Evolutionary conservation across 2,113 vertebrate species (phyloP).

Genomic region (Nannobrachium achirus): DNA sequence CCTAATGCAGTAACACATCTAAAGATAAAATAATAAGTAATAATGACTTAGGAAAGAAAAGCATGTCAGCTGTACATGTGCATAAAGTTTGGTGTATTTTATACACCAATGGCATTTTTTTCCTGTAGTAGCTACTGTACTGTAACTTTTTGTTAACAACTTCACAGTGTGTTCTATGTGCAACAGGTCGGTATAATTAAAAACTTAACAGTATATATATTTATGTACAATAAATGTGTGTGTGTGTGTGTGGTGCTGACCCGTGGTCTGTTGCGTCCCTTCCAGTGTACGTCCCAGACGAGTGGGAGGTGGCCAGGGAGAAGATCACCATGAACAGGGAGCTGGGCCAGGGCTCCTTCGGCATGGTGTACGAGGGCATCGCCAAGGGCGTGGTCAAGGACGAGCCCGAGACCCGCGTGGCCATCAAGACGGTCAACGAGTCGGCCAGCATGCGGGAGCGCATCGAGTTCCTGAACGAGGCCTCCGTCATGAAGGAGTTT

Average conservation of each 20-base stretch:
- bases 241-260: constrained; percentile 23
- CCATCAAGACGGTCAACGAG: constrained; percentile 98
- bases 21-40: no score
- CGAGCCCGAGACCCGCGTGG: constrained; percentile 92
- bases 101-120: no score
- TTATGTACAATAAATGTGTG: no score
- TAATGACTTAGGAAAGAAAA: no score
- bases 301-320: constrained; percentile 97
- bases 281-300: constrained; percentile 95
- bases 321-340: constrained; percentile 96
- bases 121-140: no score
- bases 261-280: background rate
- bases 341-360: constrained; percentile 96
- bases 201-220: no score
- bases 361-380: constrained; percentile 97
- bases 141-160: no score
- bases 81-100: no score
- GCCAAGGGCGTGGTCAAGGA: constrained; percentile 97
- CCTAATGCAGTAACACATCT: no score
- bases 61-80: no score
- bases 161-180: no score
- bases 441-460: constrained; percentile 95
- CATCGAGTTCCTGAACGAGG: constrained; percentile 98
- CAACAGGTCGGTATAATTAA: no score
- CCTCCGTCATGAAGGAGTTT: constrained; percentile 99